Base-by-base conservation (phyloP, 2,888 invertebrate species). In the Hemithea aestivaria region DNA sequence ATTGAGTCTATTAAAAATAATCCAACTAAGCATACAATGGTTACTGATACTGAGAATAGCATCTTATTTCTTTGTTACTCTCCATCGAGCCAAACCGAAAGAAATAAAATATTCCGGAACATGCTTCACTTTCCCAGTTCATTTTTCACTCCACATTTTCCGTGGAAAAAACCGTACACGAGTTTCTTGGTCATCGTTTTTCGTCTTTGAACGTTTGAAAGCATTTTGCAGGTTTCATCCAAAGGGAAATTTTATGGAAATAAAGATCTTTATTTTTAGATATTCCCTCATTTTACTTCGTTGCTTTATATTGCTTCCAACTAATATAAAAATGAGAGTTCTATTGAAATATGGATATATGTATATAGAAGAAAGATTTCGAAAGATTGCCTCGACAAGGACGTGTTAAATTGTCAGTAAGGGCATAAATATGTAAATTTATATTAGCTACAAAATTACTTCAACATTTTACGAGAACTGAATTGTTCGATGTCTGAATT, bases 191-290 rank as follows among this genome's bases (percentile, higher is more conserved):
- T 30, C 32, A 35, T 34, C 26, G 35, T 40, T 47, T 43, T 40
- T 35, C 40, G 27, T 38, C 16, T 16, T 31, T 20, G 29, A 42
- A 36, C 41, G 36, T 36, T 36, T 33, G 32, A 23, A 34, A 36
- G 27, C 36, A 37, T 28, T 42, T 42, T 31, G 27, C 35, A 38
- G 47, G 31, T 39, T 44, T 48, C 37, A n/a, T 27, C 31, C 31
- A 35, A 36, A 39, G 35, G 38, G 31, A 35, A 48, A 42, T 39
- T 43, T 42, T 35, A 36, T 45, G 45, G 36, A 43, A 37, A 45
- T 40, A 41, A 36, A 34, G 26, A 31, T 23, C 27, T 28, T 7
- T 41, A 41, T 42, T 42, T 45, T 40, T 34, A 37, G 39, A 45
- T 21, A 27, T 33, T 33, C 27, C 36, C 29, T 40, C 24, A 25